These are phyloP conservation scores for Dasyprocta punctata DNA, from an alignment of 2,113 vertebrate species.

Conservation along the genomic window DNA sequence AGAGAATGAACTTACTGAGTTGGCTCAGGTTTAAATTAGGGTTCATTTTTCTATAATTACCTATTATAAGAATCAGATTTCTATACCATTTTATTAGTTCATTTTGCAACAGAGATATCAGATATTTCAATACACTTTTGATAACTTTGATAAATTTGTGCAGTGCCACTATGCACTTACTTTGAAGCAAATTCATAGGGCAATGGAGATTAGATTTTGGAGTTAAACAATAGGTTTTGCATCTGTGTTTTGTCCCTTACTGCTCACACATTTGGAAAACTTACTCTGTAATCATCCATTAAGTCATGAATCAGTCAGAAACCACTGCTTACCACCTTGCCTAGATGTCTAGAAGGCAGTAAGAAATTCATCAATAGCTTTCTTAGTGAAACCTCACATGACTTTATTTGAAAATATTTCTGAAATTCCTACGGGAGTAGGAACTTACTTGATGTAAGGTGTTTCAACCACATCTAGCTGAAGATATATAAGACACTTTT, in stretches of 20 bases:
- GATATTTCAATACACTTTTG: neutral
- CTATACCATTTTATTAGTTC: neutral
- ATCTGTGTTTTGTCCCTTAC: neutral
- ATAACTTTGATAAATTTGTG: neutral
- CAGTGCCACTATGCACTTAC: neutral
- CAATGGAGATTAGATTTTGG: neutral
- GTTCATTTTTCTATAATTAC: neutral
- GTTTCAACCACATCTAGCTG: neutral
- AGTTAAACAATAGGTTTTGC: neutral
- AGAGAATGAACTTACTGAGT: neutral
- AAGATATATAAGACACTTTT: neutral
- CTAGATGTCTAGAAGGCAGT: neutral
- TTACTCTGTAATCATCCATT: neutral
- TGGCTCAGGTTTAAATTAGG: neutral
- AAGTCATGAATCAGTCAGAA: neutral
- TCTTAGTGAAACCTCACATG: neutral
- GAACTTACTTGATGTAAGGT: neutral
- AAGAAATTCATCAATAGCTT: neutral
- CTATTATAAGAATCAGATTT: neutral
- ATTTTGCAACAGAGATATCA: neutral
- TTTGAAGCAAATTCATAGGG: neutral
- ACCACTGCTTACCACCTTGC: neutral
- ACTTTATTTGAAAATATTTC: constrained; percentile 13
- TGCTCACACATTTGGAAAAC: neutral
- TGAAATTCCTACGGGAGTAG: neutral